These are phyloP conservation scores for Acleris literana DNA, from an alignment of 2,888 invertebrate species.

Conservation along the genomic window DNA sequence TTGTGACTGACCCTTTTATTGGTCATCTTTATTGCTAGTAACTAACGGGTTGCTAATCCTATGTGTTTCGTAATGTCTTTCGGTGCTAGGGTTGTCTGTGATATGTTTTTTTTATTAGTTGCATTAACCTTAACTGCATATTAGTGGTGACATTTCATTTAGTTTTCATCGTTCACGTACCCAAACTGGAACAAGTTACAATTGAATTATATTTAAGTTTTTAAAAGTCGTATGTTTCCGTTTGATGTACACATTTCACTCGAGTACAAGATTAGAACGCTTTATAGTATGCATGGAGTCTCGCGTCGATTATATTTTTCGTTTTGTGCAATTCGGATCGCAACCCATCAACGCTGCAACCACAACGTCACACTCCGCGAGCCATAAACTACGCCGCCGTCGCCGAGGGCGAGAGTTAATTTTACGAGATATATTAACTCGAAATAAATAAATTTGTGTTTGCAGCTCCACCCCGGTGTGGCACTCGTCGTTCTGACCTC, in stretches of 20 bases:
- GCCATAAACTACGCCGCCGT: conserved; percentile 4
- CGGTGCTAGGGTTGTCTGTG: background rate
- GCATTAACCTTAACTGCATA: conserved; percentile 18
- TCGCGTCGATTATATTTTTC: conserved; percentile 36
- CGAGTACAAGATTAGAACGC: background rate
- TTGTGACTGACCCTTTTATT: background rate
- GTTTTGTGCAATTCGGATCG: conserved; percentile 52
- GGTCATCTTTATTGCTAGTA: conserved; percentile 58
- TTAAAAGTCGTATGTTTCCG: background rate
- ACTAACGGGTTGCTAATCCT: conserved; percentile 65
- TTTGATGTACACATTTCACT: background rate
- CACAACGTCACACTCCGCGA: conserved; percentile 49
- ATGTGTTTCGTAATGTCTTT: background rate
- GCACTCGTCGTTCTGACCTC: conserved; percentile 45
- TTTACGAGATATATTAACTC: background rate
- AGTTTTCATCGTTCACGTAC: background rate
- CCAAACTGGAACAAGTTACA: conserved; percentile 1
- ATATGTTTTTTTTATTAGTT: conserved; percentile 22
- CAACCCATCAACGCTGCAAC: conserved; percentile 75
- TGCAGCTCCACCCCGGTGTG: conserved; percentile 73
- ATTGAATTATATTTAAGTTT: background rate
- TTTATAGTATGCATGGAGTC: conserved; percentile 39
- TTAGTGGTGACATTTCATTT: background rate
- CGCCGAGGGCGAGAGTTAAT: background rate
- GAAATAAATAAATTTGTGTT: conserved; percentile 54